phyloP scores from a whole-genome alignment of 2,113 vertebrate genomes.

The Cavia porcellus region DNA sequence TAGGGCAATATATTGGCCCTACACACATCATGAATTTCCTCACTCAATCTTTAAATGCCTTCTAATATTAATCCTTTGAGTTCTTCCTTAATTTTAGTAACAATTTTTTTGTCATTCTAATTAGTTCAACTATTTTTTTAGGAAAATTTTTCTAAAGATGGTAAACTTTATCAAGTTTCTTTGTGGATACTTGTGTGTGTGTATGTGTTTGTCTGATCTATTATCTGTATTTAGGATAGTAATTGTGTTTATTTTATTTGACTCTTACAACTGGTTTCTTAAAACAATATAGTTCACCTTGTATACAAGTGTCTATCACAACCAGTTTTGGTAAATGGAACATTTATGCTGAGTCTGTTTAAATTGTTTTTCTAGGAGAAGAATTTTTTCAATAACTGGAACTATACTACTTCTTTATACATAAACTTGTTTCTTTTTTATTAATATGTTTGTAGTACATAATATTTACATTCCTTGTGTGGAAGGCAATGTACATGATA shows the following conservation, averaged over 20 bases:
- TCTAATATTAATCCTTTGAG: neutral
- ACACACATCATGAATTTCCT: neutral
- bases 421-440: neutral
- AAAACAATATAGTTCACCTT: neutral
- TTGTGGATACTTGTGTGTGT: neutral
- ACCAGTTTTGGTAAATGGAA: neutral
- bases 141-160: neutral
- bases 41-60: neutral
- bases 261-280: neutral
- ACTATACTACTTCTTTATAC: neutral
- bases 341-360: neutral
- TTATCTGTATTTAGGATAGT: neutral
- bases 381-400: neutral
- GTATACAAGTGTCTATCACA: neutral
- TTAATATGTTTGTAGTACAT: neutral
- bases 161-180: neutral
- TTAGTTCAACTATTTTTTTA: neutral
- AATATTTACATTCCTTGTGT: neutral
- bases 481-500: neutral
- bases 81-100: neutral
- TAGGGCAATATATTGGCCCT: neutral
- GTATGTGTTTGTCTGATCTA: neutral
- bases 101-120: constrained; percentile 17
- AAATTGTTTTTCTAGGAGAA: neutral
- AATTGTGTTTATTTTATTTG: neutral